Conservation (phyloP, 2,888 invertebrate species). For the Papilio protenor region DNA sequence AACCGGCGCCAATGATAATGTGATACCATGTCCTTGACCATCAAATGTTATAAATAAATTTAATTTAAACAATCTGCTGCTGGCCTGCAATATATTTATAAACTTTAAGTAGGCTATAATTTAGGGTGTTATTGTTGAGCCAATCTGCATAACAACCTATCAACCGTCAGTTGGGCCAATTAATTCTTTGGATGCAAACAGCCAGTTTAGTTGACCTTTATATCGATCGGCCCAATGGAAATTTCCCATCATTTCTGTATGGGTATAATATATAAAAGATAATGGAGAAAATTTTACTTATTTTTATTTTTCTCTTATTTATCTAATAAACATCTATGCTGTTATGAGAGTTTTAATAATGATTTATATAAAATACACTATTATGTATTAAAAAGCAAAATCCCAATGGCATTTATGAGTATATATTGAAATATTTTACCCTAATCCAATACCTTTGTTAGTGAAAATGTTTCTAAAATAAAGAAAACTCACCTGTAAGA, state of each 20-base stretch:
- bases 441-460: constrained; percentile 1
- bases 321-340: background rate
- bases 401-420: background rate
- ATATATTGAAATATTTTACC: background rate
- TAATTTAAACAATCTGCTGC: background rate
- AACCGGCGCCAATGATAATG: constrained; percentile 31
- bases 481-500: constrained; percentile 84
- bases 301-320: background rate
- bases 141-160: too few relatives aligned
- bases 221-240: too few relatives aligned
- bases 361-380: background rate
- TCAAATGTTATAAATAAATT: constrained; percentile 17
- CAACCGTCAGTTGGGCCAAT: too few relatives aligned
- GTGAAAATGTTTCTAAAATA: background rate
- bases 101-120: background rate
- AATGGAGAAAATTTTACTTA: background rate
- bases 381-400: constrained; percentile 7
- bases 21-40: constrained; percentile 29
- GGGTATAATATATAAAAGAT: background rate
- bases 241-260: background rate
- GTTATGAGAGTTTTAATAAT: background rate
- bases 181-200: too few relatives aligned
- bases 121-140: too few relatives aligned
- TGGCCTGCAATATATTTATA: background rate
- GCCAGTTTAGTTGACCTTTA: too few relatives aligned